These are phyloP conservation scores for Leistus spinibarbis DNA, from an alignment of 2,888 invertebrate genomes.

Conservation along the genomic window DNA sequence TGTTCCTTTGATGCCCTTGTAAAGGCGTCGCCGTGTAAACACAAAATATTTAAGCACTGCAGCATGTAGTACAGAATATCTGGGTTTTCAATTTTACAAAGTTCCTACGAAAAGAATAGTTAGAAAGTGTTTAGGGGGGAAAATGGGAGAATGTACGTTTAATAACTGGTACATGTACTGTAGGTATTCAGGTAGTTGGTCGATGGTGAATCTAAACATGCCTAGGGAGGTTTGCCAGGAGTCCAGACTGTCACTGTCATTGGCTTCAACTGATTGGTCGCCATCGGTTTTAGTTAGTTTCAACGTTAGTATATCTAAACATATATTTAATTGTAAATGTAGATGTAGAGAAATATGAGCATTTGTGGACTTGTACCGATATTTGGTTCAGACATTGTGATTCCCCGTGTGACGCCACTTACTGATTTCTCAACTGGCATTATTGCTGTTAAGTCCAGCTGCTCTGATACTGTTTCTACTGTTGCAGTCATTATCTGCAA, in stretches of 20 bases:
- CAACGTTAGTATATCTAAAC: background rate
- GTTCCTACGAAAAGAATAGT: conserved; percentile 65
- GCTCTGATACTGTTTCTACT: conserved; percentile 92
- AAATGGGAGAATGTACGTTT: conserved; percentile 63
- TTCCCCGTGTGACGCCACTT: conserved; percentile 82
- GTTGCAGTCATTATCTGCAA: conserved; percentile 91
- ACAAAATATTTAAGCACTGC: conserved; percentile 87
- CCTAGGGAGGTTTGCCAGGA: conserved; percentile 94
- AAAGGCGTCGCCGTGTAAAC: conserved; percentile 93
- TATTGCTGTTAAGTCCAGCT: conserved; percentile 85
- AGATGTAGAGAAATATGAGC: background rate
- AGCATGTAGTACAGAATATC: conserved; percentile 93
- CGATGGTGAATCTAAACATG: conserved; percentile 88
- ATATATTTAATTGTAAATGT: background rate
- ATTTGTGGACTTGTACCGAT: conserved; percentile 67
- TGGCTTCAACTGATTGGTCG: conserved; percentile 72
- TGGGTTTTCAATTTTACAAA: conserved; percentile 81
- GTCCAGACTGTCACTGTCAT: conserved; percentile 75
- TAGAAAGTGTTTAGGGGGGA: conserved; percentile 7
- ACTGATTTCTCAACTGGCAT: conserved; percentile 78
- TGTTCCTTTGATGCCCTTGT: conserved; percentile 86
- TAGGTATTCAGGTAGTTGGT: conserved; percentile 87
- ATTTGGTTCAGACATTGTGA: conserved; percentile 88
- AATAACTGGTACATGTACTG: conserved; percentile 92
- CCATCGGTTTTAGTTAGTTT: conserved; percentile 78